Percentiles rank a stretch among this genome's conserved stretches.
phyloP scores from a whole-genome alignment of 2,888 invertebrate species.

The Mesochorus sp. region DNA sequence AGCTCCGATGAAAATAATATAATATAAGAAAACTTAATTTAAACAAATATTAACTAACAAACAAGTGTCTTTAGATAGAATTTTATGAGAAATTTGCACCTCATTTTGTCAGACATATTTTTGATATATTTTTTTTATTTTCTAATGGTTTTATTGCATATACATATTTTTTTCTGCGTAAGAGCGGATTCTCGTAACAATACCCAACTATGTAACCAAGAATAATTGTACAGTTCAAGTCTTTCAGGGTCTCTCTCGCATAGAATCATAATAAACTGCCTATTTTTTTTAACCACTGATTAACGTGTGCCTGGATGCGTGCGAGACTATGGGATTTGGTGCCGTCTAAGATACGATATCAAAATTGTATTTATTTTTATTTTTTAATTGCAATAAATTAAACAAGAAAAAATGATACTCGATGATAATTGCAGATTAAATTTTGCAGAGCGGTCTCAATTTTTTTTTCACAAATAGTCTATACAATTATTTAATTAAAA shows the following conservation, averaged over 20 bases:
- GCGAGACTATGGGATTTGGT: slow-evolving; percentile 31
- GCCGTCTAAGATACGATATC: slow-evolving; percentile 24
- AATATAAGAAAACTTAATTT: too few relatives aligned
- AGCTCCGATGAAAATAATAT: too few relatives aligned
- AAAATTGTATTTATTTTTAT: neutral
- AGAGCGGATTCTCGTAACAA: neutral
- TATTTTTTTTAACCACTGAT: slow-evolving; percentile 34
- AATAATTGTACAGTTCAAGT: slow-evolving; percentile 21
- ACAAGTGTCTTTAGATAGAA: too few relatives aligned
- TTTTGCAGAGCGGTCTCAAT: too few relatives aligned
- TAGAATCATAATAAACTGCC: slow-evolving; percentile 37
- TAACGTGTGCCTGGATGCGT: slow-evolving; percentile 47
- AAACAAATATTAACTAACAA: too few relatives aligned
- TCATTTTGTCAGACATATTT: neutral
- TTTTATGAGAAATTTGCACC: too few relatives aligned
- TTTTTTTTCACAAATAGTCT: too few relatives aligned
- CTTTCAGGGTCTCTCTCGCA: slow-evolving; percentile 16
- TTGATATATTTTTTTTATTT: neutral
- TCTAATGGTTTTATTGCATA: neutral
- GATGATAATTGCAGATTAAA: too few relatives aligned
- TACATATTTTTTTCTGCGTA: neutral
- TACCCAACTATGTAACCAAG: slow-evolving; percentile 21
- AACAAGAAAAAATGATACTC: slow-evolving; percentile 2
- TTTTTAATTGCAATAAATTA: slow-evolving; percentile 12
- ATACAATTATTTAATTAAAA: too few relatives aligned